phyloP scores from a whole-genome alignment of 2,888 invertebrate species.

The Thereva unica region DNA sequence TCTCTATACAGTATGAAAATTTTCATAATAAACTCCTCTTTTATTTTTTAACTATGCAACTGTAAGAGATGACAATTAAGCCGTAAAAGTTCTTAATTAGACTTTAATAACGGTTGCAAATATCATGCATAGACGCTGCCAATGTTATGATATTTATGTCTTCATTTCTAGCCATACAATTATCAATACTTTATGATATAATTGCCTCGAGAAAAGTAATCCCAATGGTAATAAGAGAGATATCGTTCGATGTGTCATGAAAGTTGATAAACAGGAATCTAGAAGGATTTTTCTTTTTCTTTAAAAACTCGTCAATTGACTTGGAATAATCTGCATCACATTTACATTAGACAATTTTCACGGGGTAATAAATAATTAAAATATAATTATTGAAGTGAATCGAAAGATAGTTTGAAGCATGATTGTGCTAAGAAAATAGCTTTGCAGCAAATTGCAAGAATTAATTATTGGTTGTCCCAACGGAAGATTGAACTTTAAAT shows the following conservation, averaged over 20 bases:
- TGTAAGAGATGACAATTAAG: slow-evolving; percentile 28
- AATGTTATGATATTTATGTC: slow-evolving; percentile 20
- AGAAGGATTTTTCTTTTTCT: too few species aligned
- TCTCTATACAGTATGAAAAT: slow-evolving; percentile 1
- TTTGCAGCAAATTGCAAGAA: too few species aligned
- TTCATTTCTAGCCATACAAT: slow-evolving; percentile 31
- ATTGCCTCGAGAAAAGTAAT: slow-evolving; percentile 13
- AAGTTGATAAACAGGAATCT: slow-evolving; percentile 28
- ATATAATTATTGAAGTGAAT: too few species aligned
- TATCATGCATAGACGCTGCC: slow-evolving; percentile 15
- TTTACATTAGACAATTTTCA: too few species aligned
- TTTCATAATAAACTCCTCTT: too few species aligned
- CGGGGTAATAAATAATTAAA: too few species aligned
- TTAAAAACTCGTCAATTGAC: too few species aligned
- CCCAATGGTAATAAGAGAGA: slow-evolving; percentile 18
- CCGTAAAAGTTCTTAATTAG: slow-evolving; percentile 31
- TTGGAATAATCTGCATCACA: too few species aligned
- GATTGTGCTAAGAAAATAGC: too few species aligned
- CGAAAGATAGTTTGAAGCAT: too few species aligned
- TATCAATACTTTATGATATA: slow-evolving; percentile 26
- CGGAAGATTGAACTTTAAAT: too few species aligned
- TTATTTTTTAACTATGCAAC: slow-evolving; percentile 19
- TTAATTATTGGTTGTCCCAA: too few species aligned
- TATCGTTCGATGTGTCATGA: slow-evolving; percentile 23
- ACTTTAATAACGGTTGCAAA: slow-evolving; percentile 14